Percentiles rank a stretch among this genome's conserved stretches.
These are phyloP conservation scores for Grus americana DNA, from an alignment of 2,113 vertebrate genomes.

Conservation along the genomic window DNA sequence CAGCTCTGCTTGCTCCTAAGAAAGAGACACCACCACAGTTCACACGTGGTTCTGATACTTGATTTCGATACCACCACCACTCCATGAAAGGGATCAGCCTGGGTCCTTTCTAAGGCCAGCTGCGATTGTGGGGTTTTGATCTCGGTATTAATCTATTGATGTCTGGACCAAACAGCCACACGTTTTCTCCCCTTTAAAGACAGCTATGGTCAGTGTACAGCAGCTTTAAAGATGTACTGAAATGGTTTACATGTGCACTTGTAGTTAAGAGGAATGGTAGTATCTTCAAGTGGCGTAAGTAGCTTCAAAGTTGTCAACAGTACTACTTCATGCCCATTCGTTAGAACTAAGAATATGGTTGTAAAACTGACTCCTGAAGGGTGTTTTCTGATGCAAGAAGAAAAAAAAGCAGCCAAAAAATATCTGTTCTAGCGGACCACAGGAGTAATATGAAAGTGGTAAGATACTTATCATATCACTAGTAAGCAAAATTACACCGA, in stretches of 20 bases:
- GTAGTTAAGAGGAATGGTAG: neutral
- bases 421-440: neutral
- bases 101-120: neutral
- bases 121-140: neutral
- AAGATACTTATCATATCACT: neutral
- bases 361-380: neutral
- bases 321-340: neutral
- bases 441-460: neutral
- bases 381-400: neutral
- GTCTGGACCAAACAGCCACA: neutral
- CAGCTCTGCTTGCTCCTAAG: neutral
- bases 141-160: neutral
- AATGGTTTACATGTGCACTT: neutral
- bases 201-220: neutral
- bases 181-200: neutral
- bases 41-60: neutral
- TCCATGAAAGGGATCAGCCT: neutral
- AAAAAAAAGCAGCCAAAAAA: neutral
- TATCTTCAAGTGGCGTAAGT: neutral
- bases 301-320: neutral
- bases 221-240: neutral
- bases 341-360: neutral
- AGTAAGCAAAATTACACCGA: neutral
- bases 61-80: neutral
- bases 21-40: neutral